A percentile compares a stretch with the other conserved stretches of the same genome.
Evolutionary conservation across 2,113 vertebrate species (phyloP).

Genomic region (Dicerorhinus sumatrensis): DNA sequence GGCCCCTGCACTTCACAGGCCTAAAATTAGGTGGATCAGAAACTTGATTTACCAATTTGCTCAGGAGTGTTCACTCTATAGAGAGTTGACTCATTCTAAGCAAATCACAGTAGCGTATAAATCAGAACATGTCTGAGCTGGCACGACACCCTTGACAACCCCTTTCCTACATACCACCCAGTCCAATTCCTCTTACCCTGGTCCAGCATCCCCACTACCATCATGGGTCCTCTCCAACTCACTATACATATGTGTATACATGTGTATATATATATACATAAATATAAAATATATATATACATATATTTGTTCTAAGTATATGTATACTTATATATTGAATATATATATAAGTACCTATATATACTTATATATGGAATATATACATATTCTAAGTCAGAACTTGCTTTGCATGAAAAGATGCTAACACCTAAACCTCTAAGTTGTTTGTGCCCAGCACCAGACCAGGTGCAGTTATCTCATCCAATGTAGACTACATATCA

Average conservation of each 20-base stretch:
- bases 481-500: neutral
- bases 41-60: neutral
- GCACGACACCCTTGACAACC: neutral
- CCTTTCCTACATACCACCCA: neutral
- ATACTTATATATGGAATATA: neutral
- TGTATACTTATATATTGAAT: neutral
- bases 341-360: neutral
- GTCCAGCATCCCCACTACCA: neutral
- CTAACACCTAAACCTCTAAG: neutral
- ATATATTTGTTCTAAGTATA: neutral
- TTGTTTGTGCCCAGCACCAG: neutral
- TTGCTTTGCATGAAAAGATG: neutral
- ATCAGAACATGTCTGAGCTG: neutral
- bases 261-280: neutral
- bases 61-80: neutral
- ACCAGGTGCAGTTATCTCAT: neutral
- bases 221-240: neutral
- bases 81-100: neutral
- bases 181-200: neutral
- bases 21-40: neutral
- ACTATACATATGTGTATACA: neutral
- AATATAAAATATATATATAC: neutral
- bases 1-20: neutral
- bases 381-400: neutral
- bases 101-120: neutral